These are phyloP conservation scores for Oreochromis mossambicus DNA, from an alignment of 2,797 vertebrate genomes.

Conservation along the genomic window DNA sequence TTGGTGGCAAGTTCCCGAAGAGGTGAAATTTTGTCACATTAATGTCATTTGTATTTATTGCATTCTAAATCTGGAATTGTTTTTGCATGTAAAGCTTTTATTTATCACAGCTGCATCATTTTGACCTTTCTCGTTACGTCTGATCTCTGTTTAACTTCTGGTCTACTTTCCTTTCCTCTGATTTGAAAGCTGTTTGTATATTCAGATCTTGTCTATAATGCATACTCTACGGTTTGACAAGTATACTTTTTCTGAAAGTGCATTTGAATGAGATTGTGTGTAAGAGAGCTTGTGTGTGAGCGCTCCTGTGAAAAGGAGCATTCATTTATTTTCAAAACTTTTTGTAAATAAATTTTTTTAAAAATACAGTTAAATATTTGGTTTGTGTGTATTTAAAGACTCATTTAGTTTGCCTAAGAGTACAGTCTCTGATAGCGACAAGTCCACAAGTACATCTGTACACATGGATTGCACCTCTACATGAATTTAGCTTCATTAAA, in stretches of 20 bases:
- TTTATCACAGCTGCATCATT: constrained; percentile 43
- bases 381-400: not conserved
- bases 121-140: not conserved
- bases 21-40: constrained; percentile 9
- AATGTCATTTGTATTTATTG: constrained; percentile 57
- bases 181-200: not conserved
- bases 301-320: not conserved
- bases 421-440: not conserved
- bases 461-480: not conserved
- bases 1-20: not conserved
- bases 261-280: not conserved
- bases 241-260: constrained; percentile 3
- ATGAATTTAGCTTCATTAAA: not conserved
- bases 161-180: not conserved
- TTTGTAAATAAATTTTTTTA: constrained; percentile 52
- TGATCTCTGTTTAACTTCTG: not conserved
- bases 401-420: not conserved
- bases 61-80: constrained; percentile 6
- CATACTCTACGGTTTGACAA: constrained; percentile 8
- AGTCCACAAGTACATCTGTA: not conserved
- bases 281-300: not conserved
- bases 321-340: constrained; percentile 24
- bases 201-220: not conserved
- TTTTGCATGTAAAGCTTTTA: constrained; percentile 47
- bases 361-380: not conserved